Evolutionary conservation across 2,888 invertebrate species (phyloP), one percentile per base, ranked within the genome.

Genomic region (Leptinotarsa juncta): DNA sequence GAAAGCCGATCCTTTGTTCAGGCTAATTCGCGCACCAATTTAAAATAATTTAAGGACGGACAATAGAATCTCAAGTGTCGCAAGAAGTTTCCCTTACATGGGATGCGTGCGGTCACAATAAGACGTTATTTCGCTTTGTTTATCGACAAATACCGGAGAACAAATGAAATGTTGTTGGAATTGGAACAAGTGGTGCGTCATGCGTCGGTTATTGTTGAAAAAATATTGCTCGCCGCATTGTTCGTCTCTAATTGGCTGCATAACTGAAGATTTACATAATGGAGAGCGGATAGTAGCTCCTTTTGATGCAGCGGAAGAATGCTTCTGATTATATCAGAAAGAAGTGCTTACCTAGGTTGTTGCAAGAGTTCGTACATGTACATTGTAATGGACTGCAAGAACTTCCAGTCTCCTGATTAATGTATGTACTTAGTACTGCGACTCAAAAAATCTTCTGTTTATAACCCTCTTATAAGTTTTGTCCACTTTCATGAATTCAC

Each of bases 11-110:
- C 81, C 82, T 82, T 83, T 83, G 82, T 83, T 80, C 79, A 72
- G 76, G 81, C 82, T 82, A 83, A 83, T 83, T 83, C 80, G 83
- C 80, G 81, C 80, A 78, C 82, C 81, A 81, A 82, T 83, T 83
- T 82, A 81, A 82, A 82, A 81, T 81, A 82, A 82, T 82, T 81
- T 81, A 79, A 77, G 77, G 76, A 74, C 78, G 77, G 78, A 81
- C 81, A 81, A 81, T 81, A 81, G 80, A 77, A 77, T 77, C 32
- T 62, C 62, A 16, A n/a, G 42, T 62, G 62, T 62, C 71, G 71
- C 65, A 70, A 65, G 65, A 68, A 71, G 67, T 66, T 75, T 70
- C 51, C 77, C 74, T 70, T 77, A 77, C 74, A 77, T 72, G 77
- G 77, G 50, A 57, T 57, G 55, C 48, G 51, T 32, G 14, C 18